Base-by-base conservation (phyloP, 2,113 vertebrate genomes). In the Athene cunicularia region DNA sequence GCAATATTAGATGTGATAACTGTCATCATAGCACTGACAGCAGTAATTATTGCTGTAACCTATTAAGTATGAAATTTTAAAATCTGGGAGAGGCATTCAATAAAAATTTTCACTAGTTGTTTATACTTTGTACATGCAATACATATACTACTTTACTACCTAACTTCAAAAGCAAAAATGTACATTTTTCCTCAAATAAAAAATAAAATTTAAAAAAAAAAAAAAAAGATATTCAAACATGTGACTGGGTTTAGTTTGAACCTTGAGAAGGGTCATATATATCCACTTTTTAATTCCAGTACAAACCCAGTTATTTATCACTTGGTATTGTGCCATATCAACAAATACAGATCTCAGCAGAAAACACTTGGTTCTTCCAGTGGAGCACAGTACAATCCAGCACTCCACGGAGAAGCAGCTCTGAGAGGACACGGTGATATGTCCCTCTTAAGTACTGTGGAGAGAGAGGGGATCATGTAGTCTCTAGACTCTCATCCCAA, bases 321-420 rank as follows among this genome's bases (percentile, higher is more conserved):
- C 12, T 32, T 74, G 58, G 24, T 18, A 47, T 23, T 73, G 24
- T 45, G 41, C 35, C 28, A 2, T 19, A 60, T 39, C 30, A 41
- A 39, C 45, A 60, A 53, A 75, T 2, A 7, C 14, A 50, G 23
- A 56, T 49, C 49, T 62, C 35, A 41, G 17, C 30, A 59, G 23
- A 56, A 82, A 67, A 8, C 33, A 21, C 23, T 30, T 60, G 20
- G 21, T 55, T 53, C 28, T 66, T 71, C 50, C 59, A 41, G 43
- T 0, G 4, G 22, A 77, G 59, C 15, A 58, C 63, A 23, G 5
- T 5, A 50, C 0, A 0, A 43, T 28, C n/a, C 30, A 37, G 47
- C 5, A 11, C 35, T 71, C 37, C 43, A 4, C 17, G 55, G 41
- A 1, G 2, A 66, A 35, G 41, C 70, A 72, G n/a, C 41, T 62